Evolutionary conservation across 2,888 invertebrate species (phyloP).

Genomic region (Conus canariensis): DNA sequence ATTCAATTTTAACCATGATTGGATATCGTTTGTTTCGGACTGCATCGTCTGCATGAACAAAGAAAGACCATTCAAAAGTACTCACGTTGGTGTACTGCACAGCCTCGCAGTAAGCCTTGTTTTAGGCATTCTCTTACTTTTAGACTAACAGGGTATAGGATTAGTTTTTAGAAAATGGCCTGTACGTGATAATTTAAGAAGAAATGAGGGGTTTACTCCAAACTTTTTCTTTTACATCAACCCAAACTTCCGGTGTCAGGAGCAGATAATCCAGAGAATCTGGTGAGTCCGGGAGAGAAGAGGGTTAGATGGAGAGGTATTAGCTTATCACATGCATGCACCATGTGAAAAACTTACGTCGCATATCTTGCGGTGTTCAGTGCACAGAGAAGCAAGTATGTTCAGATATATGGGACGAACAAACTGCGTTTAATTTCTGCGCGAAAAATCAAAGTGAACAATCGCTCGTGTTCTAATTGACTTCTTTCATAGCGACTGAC

Average conservation of each 20-base stretch:
- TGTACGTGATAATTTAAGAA: background rate
- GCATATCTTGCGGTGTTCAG: too few relatives aligned
- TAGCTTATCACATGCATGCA: too few relatives aligned
- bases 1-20: background rate
- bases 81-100: conserved; percentile 35
- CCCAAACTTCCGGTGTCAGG: conserved; percentile 37
- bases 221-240: conserved; percentile 25
- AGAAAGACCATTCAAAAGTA: background rate
- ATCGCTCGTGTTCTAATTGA: too few relatives aligned
- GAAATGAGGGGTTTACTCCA: conserved; percentile 2
- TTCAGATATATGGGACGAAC: too few relatives aligned
- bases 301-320: too few relatives aligned
- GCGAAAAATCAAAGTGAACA: too few relatives aligned
- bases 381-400: too few relatives aligned
- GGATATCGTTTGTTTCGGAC: background rate
- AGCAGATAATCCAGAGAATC: background rate
- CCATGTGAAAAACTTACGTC: too few relatives aligned
- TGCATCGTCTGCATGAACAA: background rate
- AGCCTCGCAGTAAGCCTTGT: conserved; percentile 42
- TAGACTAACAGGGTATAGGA: background rate
- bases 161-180: background rate
- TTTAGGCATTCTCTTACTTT: conserved; percentile 31
- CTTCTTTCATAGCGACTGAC: too few relatives aligned
- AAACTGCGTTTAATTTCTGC: too few relatives aligned
- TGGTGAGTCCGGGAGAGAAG: background rate